Evolutionary conservation across 2,797 vertebrate genomes (phyloP), one percentile per base, ranked within the genome.

Genomic region (Poeciliopsis gracilis): DNA sequence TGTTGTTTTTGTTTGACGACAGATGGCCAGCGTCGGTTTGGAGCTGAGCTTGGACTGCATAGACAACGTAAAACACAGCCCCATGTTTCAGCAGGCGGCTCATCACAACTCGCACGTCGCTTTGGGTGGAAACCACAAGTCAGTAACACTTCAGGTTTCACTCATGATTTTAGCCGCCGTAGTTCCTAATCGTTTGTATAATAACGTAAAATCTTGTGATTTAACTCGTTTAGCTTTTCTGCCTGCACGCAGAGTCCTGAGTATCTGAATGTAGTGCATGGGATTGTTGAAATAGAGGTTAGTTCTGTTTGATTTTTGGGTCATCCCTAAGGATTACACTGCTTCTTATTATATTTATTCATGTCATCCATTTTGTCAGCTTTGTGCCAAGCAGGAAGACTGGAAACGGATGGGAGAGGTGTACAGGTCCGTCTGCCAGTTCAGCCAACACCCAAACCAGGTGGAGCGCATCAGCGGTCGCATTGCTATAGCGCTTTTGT

Each of bases 321-420:
- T 61, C 20, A 2, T 76, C 25, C 38, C 41, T 36, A 10, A 43
- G 47, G 36, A 63, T 36, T 18, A 23, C 33, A 53, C 63, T 25
- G 11, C 7, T 61, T 15, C 74, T n/a, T 73, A 10, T 55, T 71
- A 5, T 53, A 4, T 25, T 41, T 12, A 6, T 59, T 25, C 49
- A 5, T 43, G 28, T 77, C 38, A 33, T 77, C 20, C 3, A 25
- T 8, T 80, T 47, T 47, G 33, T 75, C 91, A 99, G 98, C 93
- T 96, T 76, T 98, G 95, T 93, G 95, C 94, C 88, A 96, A 96
- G 87, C 97, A 95, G 81, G 91, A 94, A 63, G 95, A 99, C 90
- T 99, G 98, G 98, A 85, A 74, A 72, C 94, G 91, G 86, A 88
- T 98, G 86, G 98, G 97, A 76, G 88, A 81, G 79, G 91, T 97